Evolutionary conservation across 2,113 vertebrate genomes (phyloP), one percentile per base, ranked within the genome.

Genomic region (Colius striatus): DNA sequence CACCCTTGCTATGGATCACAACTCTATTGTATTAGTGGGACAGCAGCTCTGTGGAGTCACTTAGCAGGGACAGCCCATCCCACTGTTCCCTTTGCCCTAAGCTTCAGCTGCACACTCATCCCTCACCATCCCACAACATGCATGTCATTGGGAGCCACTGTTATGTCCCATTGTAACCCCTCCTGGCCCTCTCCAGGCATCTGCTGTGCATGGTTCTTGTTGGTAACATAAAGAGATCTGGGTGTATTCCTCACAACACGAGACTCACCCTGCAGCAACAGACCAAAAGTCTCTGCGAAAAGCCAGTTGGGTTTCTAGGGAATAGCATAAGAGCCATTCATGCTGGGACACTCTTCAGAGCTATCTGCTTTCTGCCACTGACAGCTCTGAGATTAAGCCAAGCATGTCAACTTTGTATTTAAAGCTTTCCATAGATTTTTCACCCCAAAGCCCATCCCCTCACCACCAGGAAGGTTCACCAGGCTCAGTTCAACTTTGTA

Each of bases 1-100:
- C 81, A 79, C 58, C 70, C 84, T 19, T 79, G 60, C 50, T 55
- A 48, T 0, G 0, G 63, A 66, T 34, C 54, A 67, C 0, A 14
- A 14, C 83, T 92, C 72, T 57, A 6, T 6, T 50, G 62, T n/a
- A 41, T 41, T 41, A 41, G 38, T 41, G 38, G 38, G 38, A 41
- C 9, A 41, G 38, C 38, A 41, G 38, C 38, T 41, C 38, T 41
- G 38, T 41, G 38, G 38, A 41, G 73, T 5, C 45, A 22, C 63
- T 20, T 17, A 26, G 36, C 41, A 89, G 34, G 36, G 68, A 43
- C 9, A 14, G 11, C n/a, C 16, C 34, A n/a, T 11, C 50, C 53
- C 54, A 55, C 67, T 38, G 29, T 45, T 72, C 55, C 71, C 62
- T 61, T 61, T 62, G 27, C 38, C 38, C 32, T 38, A 73, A 55